These are phyloP conservation scores for Agrochola litura DNA, from an alignment of 2,888 invertebrate genomes.

Conservation along the genomic window DNA sequence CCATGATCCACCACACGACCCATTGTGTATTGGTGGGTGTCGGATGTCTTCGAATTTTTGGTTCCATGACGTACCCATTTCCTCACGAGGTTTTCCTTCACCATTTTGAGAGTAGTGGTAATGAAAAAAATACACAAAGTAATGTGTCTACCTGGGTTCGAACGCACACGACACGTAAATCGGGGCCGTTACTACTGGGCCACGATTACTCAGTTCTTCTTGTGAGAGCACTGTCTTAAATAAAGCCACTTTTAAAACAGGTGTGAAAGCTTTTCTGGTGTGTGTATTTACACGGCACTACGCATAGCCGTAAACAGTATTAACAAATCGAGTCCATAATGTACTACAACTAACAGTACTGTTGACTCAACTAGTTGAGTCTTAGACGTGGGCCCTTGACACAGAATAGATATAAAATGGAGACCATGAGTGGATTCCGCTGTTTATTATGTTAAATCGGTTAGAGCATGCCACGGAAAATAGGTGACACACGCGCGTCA, in stretches of 20 bases:
- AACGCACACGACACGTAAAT: not conserved
- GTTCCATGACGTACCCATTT: not conserved
- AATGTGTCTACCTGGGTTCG: no score
- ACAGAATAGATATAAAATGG: conserved; percentile 15
- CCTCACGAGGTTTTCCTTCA: not conserved
- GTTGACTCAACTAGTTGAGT: conserved; percentile 12
- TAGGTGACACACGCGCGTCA: not conserved
- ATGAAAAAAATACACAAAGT: not conserved
- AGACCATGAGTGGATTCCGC: not conserved
- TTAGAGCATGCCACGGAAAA: not conserved
- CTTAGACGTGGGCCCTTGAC: not conserved
- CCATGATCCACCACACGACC: not conserved
- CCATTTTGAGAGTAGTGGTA: not conserved
- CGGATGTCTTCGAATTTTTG: no score
- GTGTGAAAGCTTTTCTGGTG: conserved; percentile 15
- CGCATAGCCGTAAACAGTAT: conserved; percentile 1
- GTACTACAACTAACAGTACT: conserved; percentile 21
- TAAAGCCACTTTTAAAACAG: not conserved
- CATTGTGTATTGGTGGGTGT: no score
- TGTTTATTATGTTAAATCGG: not conserved
- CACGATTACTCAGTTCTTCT: not conserved
- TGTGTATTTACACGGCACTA: conserved; percentile 15
- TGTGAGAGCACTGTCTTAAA: not conserved
- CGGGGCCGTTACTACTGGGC: no score
- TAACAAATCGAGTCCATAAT: conserved; percentile 17